Percentiles rank a stretch among this genome's conserved stretches.
Evolutionary conservation across 1,140 invertebrate species (phyloP).

Genomic region (Heliconius hermathena): DNA sequence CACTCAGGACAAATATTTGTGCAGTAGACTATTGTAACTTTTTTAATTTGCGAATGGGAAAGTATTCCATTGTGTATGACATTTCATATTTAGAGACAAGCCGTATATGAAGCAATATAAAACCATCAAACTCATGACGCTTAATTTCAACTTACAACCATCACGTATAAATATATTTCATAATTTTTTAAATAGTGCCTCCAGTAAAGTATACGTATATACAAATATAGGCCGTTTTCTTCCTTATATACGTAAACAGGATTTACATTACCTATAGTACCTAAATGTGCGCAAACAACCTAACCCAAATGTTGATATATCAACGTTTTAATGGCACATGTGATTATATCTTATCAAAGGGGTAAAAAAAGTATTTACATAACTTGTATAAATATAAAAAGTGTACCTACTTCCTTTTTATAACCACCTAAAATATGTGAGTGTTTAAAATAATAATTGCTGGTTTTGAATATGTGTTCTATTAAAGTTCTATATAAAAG

Average conservation of each 20-base stretch:
- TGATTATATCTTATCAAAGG: conserved; percentile 3
- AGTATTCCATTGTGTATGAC: too few species aligned
- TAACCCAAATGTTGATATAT: conserved; percentile 8
- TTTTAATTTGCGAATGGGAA: too few species aligned
- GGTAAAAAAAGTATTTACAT: conserved; percentile 6
- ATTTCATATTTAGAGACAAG: too few species aligned
- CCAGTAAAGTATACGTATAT: neutral
- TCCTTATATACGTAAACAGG: neutral
- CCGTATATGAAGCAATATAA: too few species aligned
- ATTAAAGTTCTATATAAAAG: neutral
- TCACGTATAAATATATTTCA: too few species aligned
- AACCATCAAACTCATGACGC: too few species aligned
- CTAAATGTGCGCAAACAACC: neutral
- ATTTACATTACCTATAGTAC: neutral
- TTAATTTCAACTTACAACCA: too few species aligned
- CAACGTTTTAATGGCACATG: neutral
- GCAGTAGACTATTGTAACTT: too few species aligned
- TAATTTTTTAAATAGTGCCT: too few species aligned
- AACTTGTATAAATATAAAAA: conserved; percentile 14
- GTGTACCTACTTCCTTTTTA: conserved; percentile 7
- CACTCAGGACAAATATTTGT: too few species aligned
- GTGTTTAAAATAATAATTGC: neutral
- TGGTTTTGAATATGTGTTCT: neutral
- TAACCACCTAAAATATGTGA: neutral
- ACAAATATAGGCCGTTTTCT: neutral